A percentile compares a stretch with the other conserved stretches of the same genome.
phyloP scores from a whole-genome alignment of 2,888 invertebrate species.

The Caenorhabditis afra region DNA sequence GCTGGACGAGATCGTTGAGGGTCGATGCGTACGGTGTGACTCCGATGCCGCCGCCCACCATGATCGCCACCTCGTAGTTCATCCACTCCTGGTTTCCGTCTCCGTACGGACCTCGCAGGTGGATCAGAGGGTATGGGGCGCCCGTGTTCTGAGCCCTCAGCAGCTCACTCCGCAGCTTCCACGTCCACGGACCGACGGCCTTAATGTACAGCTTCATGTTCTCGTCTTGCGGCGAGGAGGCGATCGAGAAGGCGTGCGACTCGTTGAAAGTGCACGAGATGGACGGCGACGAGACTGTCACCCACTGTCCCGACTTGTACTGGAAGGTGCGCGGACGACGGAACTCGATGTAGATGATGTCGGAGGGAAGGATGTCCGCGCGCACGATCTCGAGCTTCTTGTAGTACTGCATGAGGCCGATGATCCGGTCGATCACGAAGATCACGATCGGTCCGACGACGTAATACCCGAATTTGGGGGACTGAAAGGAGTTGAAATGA shows the following conservation, averaged over 20 bases:
- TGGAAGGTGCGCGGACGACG: slow-evolving; percentile 95
- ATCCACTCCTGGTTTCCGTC: slow-evolving; percentile 92
- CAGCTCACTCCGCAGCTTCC: slow-evolving; percentile 89
- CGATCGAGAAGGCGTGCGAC: slow-evolving; percentile 95
- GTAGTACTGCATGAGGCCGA: slow-evolving; percentile 79
- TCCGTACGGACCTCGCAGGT: slow-evolving; percentile 95
- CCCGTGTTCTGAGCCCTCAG: slow-evolving; percentile 68
- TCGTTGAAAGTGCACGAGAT: slow-evolving; percentile 90
- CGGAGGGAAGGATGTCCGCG: slow-evolving; percentile 92
- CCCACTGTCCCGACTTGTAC: slow-evolving; percentile 84
- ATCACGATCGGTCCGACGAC: slow-evolving; percentile 92
- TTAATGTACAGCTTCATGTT: slow-evolving; percentile 95
- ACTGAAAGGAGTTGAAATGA: too few relatives aligned
- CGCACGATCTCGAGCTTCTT: slow-evolving; percentile 90
- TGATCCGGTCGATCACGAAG: slow-evolving; percentile 93
- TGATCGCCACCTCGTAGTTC: slow-evolving; percentile 93
- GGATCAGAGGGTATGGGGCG: slow-evolving; percentile 73
- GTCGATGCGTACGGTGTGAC: slow-evolving; percentile 98
- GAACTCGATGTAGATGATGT: slow-evolving; percentile 87
- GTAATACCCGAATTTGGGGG: slow-evolving; percentile 93
- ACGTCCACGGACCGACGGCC: slow-evolving; percentile 84
- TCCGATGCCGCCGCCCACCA: slow-evolving; percentile 97
- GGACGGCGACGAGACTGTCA: slow-evolving; percentile 91
- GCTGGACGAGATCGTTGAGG: slow-evolving; percentile 90
- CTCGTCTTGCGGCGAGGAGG: slow-evolving; percentile 96